A percentile compares a stretch with the other conserved stretches of the same genome.
Evolutionary conservation across 2,888 invertebrate species (phyloP).

Genomic region (Eupeodes luniger): DNA sequence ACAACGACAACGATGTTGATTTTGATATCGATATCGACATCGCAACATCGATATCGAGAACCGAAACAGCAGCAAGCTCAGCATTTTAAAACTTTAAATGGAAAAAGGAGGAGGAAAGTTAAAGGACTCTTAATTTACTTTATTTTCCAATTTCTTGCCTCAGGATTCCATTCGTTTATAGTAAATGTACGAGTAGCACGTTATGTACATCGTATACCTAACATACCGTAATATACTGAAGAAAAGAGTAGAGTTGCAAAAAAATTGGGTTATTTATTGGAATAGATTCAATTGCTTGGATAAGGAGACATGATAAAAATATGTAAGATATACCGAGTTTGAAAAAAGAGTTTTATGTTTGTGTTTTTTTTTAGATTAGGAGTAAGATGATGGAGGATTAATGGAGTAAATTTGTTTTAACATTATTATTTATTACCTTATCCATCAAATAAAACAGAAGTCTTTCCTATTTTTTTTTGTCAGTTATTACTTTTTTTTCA

Average conservation of each 20-base stretch:
- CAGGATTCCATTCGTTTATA: neutral
- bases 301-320: conserved; percentile 16
- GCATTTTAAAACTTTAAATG: conserved; percentile 40
- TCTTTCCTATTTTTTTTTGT: neutral
- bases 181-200: neutral
- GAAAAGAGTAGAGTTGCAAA: conserved; percentile 28
- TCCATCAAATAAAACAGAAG: neutral
- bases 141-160: conserved; percentile 31
- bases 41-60: neutral
- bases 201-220: neutral
- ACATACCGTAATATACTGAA: neutral
- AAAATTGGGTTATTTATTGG: conserved; percentile 27
- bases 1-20: neutral
- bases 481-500: neutral
- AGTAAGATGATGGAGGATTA: neutral
- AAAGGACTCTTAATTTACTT: conserved; percentile 21
- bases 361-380: neutral
- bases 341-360: neutral
- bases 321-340: neutral
- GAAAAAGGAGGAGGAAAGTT: conserved; percentile 1
- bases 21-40: neutral
- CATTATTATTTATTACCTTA: conserved; percentile 21
- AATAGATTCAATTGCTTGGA: conserved; percentile 7
- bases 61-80: conserved; percentile 10
- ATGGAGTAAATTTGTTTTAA: neutral